Base-by-base conservation (phyloP, 2,797 vertebrate genomes). In the Crocidura indochinensis region DNA sequence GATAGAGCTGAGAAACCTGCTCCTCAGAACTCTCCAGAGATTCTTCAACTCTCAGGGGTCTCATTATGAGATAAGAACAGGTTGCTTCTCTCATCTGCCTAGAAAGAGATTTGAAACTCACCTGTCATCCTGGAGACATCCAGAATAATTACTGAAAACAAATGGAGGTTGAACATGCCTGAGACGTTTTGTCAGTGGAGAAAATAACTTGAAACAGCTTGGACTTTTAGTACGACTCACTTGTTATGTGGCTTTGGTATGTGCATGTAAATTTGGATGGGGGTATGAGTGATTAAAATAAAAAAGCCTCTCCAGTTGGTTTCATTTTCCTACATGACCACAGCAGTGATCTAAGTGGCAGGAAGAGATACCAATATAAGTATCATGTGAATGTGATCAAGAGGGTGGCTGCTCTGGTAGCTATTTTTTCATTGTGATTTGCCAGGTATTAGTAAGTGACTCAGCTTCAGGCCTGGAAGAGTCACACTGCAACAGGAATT, bases 1-100 rank as follows among this genome's bases (percentile, higher is more conserved):
- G 93, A 96, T 87, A 17, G 74, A 91, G 44, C 72, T 81, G 0
- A 3, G 87, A 49, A 90, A 71, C 56, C 64, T 91, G 68, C 60
- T 24, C 53, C 12, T 62, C 8, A 93, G 68, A 87, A 38, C 38
- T 53, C 56, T 9, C 47, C 90, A 78, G 69, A 96, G 92, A 95
- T 67, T 93, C 92, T 84, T 87, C 64, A 17, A 27, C 46, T 94
- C 88, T 84, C 62, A 0, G 93, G 91, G 72, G 79, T 77, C 93
- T 96, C 88, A 88, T 94, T 93, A 85, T 67, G 78, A 92, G 80
- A 4, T 56, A 75, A 0, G 20, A 81, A 86, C 6, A 73, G 74
- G 87, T 78, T 96, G 86, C 83, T 88, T 81, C 94, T 95, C 74
- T 29, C 67, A 94, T 19, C 49, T 91, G 69, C 94, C 91, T 90